A percentile compares a stretch with the other conserved stretches of the same genome.
Evolutionary conservation across 2,888 invertebrate species (phyloP).

Genomic region (Masnerella sp.): DNA sequence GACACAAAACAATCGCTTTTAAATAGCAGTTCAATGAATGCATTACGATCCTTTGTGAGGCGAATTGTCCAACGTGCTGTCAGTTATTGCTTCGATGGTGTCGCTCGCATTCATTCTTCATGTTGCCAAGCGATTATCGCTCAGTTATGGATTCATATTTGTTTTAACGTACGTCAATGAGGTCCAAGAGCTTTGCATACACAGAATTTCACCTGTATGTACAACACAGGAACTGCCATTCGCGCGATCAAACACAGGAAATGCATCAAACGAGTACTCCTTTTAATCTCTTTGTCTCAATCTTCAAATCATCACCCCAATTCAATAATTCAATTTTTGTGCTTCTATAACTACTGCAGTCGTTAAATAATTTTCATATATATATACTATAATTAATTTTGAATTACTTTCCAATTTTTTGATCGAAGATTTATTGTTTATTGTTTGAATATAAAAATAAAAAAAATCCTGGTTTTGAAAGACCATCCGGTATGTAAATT

Average conservation of each 20-base stretch:
- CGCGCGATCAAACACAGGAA: conserved; percentile 38
- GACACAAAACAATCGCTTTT: conserved; percentile 1
- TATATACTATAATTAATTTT: too few species aligned
- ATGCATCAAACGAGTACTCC: conserved; percentile 12
- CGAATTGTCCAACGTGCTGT: conserved; percentile 3
- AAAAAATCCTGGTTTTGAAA: too few species aligned
- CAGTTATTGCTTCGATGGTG: conserved; percentile 1
- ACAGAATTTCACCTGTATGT: conserved; percentile 2
- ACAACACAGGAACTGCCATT: conserved; percentile 27
- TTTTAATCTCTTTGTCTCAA: background rate
- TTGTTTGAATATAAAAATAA: too few species aligned
- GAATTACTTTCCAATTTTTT: too few species aligned
- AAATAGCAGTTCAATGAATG: conserved; percentile 7
- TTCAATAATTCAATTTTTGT: too few species aligned
- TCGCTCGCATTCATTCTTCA: conserved; percentile 28
- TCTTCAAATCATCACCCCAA: background rate
- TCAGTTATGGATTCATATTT: conserved; percentile 35
- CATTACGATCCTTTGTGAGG: conserved; percentile 3
- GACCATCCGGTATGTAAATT: too few species aligned
- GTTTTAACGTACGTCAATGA: conserved; percentile 36
- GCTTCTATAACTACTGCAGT: too few species aligned
- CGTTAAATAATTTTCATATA: too few species aligned
- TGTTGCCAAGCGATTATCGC: conserved; percentile 16
- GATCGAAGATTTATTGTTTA: too few species aligned
- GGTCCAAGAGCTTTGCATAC: conserved; percentile 9